A percentile compares a stretch with the other conserved stretches of the same genome.
phyloP scores from a whole-genome alignment of 2,113 vertebrate genomes.

The Bucco capensis region DNA sequence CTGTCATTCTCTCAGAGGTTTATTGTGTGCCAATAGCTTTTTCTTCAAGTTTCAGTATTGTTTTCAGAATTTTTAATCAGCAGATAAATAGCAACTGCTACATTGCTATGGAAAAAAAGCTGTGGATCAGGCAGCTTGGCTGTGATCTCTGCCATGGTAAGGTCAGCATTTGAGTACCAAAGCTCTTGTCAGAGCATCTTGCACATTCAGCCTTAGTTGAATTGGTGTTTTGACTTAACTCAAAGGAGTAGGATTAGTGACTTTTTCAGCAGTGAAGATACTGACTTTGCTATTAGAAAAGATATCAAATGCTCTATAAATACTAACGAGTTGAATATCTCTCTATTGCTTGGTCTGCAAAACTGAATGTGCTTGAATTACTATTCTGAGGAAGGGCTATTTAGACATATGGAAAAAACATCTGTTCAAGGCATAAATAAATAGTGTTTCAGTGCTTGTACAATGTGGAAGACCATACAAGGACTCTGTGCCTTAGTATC shows the following conservation, averaged over 20 bases:
- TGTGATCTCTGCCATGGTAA: not conserved
- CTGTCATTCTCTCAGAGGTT: not conserved
- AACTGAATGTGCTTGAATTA: not conserved
- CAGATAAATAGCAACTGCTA: not conserved
- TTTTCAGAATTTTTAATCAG: not conserved
- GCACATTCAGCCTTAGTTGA: not conserved
- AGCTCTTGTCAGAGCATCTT: not conserved
- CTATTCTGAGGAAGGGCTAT: conserved; percentile 35
- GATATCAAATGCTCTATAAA: not conserved
- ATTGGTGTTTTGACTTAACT: not conserved
- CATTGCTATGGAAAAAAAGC: not conserved
- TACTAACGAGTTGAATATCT: not conserved
- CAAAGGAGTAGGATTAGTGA: not conserved
- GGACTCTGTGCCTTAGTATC: not conserved
- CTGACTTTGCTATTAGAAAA: not conserved
- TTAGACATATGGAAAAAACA: conserved; percentile 51
- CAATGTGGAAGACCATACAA: not conserved
- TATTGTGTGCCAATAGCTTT: fast-evolving
- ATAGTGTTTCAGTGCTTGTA: not conserved
- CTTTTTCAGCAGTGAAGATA: not conserved
- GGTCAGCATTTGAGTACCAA: not conserved
- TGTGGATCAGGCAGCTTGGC: not conserved
- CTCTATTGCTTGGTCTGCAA: not conserved
- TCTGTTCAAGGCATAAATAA: conserved; percentile 39
- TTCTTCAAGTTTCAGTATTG: not conserved